Percentiles rank a stretch among this genome's conserved stretches.
Conservation (phyloP, 2,888 invertebrate genomes). For the Hymenopus coronatus region DNA sequence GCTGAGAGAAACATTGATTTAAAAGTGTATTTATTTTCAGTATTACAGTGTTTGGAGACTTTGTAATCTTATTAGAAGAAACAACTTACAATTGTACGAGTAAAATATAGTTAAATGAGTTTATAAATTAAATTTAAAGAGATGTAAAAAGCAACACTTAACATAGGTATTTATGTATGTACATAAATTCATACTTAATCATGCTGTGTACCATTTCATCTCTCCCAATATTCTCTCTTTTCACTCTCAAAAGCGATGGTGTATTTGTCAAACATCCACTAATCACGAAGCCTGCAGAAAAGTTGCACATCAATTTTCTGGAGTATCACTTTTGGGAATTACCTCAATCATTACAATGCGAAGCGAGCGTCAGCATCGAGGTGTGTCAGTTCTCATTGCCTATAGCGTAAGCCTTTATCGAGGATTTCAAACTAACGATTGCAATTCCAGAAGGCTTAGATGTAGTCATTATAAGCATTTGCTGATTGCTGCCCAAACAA, state of each 20-base stretch:
- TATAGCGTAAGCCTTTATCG: not conserved
- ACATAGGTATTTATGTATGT: not conserved
- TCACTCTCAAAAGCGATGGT: not conserved
- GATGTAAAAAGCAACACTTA: not conserved
- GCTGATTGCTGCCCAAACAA: too few relatives aligned
- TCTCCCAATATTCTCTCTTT: not conserved
- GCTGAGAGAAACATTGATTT: too few relatives aligned
- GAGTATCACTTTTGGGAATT: not conserved
- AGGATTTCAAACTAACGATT: not conserved
- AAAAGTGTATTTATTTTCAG: too few relatives aligned
- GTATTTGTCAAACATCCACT: not conserved
- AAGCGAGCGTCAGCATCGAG: not conserved
- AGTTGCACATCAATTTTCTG: not conserved
- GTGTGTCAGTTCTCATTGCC: not conserved
- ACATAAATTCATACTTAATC: not conserved
- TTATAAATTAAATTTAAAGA: not conserved
- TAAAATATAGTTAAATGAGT: too few relatives aligned
- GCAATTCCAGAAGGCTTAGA: not conserved
- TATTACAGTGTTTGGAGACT: too few relatives aligned
- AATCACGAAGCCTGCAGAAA: not conserved
- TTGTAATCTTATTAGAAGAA: too few relatives aligned
- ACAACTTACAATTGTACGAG: too few relatives aligned
- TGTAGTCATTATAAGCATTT: too few relatives aligned
- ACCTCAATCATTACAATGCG: not conserved
- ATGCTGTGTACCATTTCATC: not conserved